Conservation (phyloP, 2,888 invertebrate genomes). For the Drosophila paracracens region DNA sequence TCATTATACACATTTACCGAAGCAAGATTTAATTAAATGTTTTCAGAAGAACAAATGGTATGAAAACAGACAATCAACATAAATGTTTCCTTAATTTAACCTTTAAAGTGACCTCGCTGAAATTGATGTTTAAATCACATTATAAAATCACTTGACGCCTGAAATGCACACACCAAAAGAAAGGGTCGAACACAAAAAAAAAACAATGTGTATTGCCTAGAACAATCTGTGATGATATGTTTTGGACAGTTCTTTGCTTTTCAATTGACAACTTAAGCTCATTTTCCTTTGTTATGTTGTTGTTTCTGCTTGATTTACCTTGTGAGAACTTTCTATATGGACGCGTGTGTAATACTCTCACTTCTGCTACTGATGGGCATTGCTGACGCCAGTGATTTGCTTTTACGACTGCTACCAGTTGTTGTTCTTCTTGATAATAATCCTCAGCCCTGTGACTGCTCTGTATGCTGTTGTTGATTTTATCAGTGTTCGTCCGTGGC, state of each 20-base stretch:
- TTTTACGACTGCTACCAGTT: conserved; percentile 39
- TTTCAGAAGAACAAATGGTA: not conserved
- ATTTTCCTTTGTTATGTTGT: conserved; percentile 37
- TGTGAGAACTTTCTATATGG: conserved; percentile 29
- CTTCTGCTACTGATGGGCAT: conserved; percentile 31
- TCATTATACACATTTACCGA: not conserved
- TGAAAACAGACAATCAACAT: not conserved
- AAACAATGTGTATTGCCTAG: not conserved
- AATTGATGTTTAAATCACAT: not conserved
- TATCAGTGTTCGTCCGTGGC: conserved; percentile 25
- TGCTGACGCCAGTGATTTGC: conserved; percentile 46
- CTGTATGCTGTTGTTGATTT: conserved; percentile 38
- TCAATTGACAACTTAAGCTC: conserved; percentile 54
- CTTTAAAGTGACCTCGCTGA: not conserved
- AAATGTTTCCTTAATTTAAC: not conserved
- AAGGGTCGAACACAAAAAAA: conserved; percentile 1
- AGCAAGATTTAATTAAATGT: not conserved
- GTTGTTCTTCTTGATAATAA: conserved; percentile 48
- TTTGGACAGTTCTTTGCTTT: conserved; percentile 25
- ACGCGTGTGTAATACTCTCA: conserved; percentile 17
- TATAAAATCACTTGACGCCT: not conserved
- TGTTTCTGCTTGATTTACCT: conserved; percentile 67
- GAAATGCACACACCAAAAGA: not conserved
- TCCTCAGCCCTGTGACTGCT: conserved; percentile 39
- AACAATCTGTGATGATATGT: conserved; percentile 13